phyloP scores from a whole-genome alignment of 2,888 invertebrate genomes.

The Empis stercorea region DNA sequence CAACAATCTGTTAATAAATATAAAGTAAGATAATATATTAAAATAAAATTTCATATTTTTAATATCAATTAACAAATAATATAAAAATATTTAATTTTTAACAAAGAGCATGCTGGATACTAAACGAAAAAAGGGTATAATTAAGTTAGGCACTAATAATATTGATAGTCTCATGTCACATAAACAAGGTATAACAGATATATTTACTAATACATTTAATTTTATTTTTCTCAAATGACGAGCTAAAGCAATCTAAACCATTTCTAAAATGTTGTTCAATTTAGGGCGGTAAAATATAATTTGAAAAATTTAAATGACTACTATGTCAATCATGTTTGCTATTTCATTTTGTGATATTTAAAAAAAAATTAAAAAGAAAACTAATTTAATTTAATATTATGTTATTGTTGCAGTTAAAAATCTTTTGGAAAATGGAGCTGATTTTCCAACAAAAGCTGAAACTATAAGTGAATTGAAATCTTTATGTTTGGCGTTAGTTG shows the following conservation, averaged over 20 bases:
- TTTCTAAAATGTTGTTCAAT: too few relatives aligned
- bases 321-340: too few relatives aligned
- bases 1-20: conserved; percentile 61
- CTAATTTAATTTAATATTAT: neutral
- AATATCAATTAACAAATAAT: too few relatives aligned
- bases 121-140: conserved; percentile 57
- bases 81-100: neutral
- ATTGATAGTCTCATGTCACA: conserved; percentile 64
- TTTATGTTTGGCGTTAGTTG: conserved; percentile 63
- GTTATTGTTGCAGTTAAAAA: neutral
- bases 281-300: too few relatives aligned
- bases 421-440: conserved; percentile 40
- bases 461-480: conserved; percentile 65
- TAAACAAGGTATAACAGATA: conserved; percentile 64
- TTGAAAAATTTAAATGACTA: too few relatives aligned
- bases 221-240: too few relatives aligned
- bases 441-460: conserved; percentile 46
- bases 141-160: conserved; percentile 52
- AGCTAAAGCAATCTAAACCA: too few relatives aligned
- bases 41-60: neutral
- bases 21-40: conserved; percentile 41
- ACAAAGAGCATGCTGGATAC: conserved; percentile 53
- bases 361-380: too few relatives aligned
- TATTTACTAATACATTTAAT: neutral
- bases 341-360: too few relatives aligned